Percentiles rank a stretch among this genome's conserved stretches.
Conservation (phyloP, 2,888 invertebrate species). For the Anthoptus insignis region DNA sequence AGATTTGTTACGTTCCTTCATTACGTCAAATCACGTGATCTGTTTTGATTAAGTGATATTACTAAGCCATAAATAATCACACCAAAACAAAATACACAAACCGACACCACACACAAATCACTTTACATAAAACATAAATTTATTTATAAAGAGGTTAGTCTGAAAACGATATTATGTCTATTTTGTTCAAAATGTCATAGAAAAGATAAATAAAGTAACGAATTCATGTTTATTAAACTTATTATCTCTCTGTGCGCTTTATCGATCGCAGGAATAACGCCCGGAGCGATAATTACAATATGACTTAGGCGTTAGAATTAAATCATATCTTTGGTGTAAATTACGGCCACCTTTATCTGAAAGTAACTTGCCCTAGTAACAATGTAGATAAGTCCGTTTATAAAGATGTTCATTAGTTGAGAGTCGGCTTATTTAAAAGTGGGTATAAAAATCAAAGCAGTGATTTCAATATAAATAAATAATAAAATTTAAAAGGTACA, state of each 20-base stretch:
- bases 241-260: constrained; percentile 29
- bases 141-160: not conserved
- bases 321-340: constrained; percentile 34
- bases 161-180: constrained; percentile 1
- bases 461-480: no score
- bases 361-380: constrained; percentile 23
- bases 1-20: no score
- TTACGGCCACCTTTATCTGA: constrained; percentile 25
- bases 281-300: constrained; percentile 29
- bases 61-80: not conserved
- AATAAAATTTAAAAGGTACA: no score
- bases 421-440: no score
- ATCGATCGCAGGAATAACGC: constrained; percentile 26
- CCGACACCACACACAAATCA: not conserved
- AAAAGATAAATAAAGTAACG: constrained; percentile 31
- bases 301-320: constrained; percentile 33
- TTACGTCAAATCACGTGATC: no score
- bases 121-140: not conserved
- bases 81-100: not conserved
- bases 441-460: no score
- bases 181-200: constrained; percentile 11
- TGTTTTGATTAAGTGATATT: no score
- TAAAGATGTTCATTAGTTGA: not conserved
- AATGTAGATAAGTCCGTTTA: not conserved
- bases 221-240: constrained; percentile 37